Percentiles rank a stretch among this genome's conserved stretches.
phyloP scores from a whole-genome alignment of 1,140 invertebrate species.

The Pachypsylla venusta region DNA sequence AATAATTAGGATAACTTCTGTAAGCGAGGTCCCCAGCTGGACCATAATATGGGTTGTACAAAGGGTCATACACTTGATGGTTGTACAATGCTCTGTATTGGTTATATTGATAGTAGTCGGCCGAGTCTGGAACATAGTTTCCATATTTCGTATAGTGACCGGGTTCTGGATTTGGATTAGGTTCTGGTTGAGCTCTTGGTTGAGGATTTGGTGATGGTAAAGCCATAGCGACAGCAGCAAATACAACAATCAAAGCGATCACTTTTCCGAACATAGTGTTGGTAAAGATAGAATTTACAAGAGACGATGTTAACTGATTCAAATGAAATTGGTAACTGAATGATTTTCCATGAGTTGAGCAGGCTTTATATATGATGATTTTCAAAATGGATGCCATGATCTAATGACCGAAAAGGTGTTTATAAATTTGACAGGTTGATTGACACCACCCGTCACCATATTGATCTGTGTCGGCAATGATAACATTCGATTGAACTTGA shows the following conservation, averaged over 20 bases:
- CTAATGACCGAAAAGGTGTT: no score
- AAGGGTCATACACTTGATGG: no score
- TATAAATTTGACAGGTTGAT: no score
- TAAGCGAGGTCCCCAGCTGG: no score
- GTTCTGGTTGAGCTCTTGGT: not conserved
- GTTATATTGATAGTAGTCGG: not conserved
- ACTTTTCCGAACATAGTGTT: constrained; percentile 1
- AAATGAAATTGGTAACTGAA: not conserved
- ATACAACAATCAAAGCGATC: not conserved
- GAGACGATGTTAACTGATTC: not conserved
- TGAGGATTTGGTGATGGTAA: not conserved
- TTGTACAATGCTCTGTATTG: no score
- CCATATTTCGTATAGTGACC: not conserved
- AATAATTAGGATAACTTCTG: no score
- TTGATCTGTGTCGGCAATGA: no score
- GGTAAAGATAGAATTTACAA: not conserved
- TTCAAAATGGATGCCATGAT: not conserved
- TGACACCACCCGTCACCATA: no score
- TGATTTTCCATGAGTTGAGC: not conserved
- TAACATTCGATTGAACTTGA: no score
- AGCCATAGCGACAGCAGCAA: not conserved
- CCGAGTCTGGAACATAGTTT: not conserved
- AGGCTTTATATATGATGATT: not conserved
- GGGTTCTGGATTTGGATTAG: not conserved
- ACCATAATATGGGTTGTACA: no score